Evolutionary conservation across 1,140 invertebrate species (phyloP).

Genomic region (Zaprionus davidi): DNA sequence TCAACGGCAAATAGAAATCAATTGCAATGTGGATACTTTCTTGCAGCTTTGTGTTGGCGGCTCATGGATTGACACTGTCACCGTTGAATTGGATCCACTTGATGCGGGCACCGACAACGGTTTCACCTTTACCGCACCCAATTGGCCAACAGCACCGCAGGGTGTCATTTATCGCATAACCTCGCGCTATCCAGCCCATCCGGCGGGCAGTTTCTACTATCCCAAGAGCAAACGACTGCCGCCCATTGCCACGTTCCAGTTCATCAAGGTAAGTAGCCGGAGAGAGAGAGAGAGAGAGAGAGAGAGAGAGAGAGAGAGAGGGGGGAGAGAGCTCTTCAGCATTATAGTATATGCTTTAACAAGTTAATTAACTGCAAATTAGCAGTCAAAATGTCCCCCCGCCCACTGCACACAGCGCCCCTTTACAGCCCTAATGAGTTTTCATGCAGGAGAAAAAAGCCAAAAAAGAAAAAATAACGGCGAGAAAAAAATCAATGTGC

Average conservation of each 20-base stretch:
- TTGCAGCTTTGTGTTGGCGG: conserved; percentile 94
- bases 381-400: conserved; percentile 71
- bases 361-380: conserved; percentile 82
- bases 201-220: conserved; percentile 97
- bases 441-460: conserved; percentile 34
- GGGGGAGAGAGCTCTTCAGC: conserved; percentile 7
- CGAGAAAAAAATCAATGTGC: conserved; percentile 77
- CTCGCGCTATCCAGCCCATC: conserved; percentile 94
- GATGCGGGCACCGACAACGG: conserved; percentile 99
- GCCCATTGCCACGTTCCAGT: conserved; percentile 95
- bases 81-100: conserved; percentile 96
- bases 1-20: conserved; percentile 17
- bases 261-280: conserved; percentile 89
- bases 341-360: conserved; percentile 66
- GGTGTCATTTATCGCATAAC: conserved; percentile 96
- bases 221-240: conserved; percentile 93
- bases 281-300: conserved; percentile 33
- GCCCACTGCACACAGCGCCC: conserved; percentile 4
- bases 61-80: conserved; percentile 96
- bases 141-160: conserved; percentile 95
- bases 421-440: conserved; percentile 63
- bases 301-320: too few relatives aligned
- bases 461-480: conserved; percentile 23
- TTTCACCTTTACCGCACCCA: conserved; percentile 97
- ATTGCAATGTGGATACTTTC: conserved; percentile 7